Base-by-base conservation (phyloP, 2,113 vertebrate genomes). In the Lucifuga dentata region DNA sequence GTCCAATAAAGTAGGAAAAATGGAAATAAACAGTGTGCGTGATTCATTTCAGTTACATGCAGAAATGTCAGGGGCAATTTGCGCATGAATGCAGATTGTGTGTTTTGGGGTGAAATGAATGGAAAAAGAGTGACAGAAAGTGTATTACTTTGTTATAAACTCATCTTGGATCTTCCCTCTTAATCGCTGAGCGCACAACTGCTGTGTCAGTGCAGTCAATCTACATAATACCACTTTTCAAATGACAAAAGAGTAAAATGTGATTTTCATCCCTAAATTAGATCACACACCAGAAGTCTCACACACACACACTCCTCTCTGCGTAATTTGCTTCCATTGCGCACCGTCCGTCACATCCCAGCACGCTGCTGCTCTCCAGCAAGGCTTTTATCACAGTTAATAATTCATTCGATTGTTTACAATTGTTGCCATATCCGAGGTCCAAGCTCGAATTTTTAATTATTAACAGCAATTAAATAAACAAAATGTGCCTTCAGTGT, bases 381-480 rank as follows among this genome's bases (percentile, higher is more conserved):
- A 53, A 76, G 73, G 61, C 57, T 84, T 85, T 72, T 56, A 77
- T 80, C 83, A 52, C 69, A 70, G 79, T 80, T 87, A 84, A 92
- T 89, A 77, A 88, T 87, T 84, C 69, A 85, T 86, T 65, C 35
- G 60, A 80, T 84, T 86, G 80, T 87, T 87, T 84, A 86, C 81
- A 83, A 77, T 68, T 78, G 76, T 57, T 84, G 73, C 50, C 84
- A 81, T 78, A 83, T 72, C 63, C 45, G 56, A 73, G 64, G 80
- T 74, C 75, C 74, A 86, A 55, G 51, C 64, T 76, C 38, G 19
- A 73, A 62, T 86, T 86, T 74, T 74, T 46, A 80, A 88, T 87
- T 86, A 90, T 90, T 88, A 86, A 91, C 76, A 76, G 55, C 56
- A 80, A 86, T 86, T 83, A 83, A 89, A 87, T 88, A 62, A 79